phyloP scores from a whole-genome alignment of 1,140 invertebrate genomes.

The Formica exsecta region DNA sequence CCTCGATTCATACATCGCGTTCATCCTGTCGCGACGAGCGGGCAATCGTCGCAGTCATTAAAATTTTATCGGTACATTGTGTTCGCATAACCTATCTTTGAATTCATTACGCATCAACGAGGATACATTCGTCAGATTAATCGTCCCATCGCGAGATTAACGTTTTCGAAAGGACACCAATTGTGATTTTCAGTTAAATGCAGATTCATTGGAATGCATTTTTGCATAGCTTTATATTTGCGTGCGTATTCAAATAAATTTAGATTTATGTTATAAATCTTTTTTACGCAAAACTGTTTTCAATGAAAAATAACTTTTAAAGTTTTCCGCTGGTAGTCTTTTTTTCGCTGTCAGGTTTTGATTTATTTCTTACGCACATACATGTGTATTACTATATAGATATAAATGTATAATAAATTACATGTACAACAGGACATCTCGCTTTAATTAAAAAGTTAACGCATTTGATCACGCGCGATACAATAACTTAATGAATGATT shows the following conservation, averaged over 20 bases:
- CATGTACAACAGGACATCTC: neutral
- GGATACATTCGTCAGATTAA: neutral
- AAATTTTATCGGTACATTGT: conserved; percentile 35
- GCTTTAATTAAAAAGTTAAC: neutral
- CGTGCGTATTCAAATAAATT: neutral
- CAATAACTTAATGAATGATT: conserved; percentile 3
- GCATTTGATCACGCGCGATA: neutral
- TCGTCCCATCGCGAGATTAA: neutral
- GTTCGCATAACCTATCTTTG: neutral
- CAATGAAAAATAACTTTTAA: conserved; percentile 7
- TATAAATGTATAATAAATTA: neutral
- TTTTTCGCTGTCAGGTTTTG: neutral
- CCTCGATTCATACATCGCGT: neutral
- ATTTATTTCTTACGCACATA: neutral
- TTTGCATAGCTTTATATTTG: conserved; percentile 16
- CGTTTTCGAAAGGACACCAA: neutral
- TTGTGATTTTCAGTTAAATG: conserved; percentile 13
- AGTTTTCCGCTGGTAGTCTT: neutral
- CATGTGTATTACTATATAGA: neutral
- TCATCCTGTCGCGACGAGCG: conserved; percentile 8
- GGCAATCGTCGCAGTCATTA: conserved; percentile 27
- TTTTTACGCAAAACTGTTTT: neutral
- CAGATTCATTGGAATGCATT: neutral
- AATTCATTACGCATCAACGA: conserved; percentile 33
- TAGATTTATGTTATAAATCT: neutral